Conservation (phyloP, 2,888 invertebrate genomes). For the Acanthosepion esculentum region DNA sequence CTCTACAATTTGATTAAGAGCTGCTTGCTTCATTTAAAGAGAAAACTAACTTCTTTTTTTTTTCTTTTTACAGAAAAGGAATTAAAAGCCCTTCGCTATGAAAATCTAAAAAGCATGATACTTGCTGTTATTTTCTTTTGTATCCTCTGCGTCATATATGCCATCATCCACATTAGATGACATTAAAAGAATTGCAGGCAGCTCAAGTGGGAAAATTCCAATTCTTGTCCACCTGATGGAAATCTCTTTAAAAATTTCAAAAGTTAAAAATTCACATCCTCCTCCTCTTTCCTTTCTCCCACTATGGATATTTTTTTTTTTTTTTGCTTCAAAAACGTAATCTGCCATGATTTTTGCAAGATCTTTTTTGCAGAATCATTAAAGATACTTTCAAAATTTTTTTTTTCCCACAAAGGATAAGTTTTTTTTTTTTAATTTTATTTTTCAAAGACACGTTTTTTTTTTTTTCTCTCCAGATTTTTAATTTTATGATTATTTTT, state of each 20-base stretch:
- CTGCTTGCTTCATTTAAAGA: no score
- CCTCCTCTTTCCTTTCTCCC: neutral
- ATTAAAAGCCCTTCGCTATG: slow-evolving; percentile 33
- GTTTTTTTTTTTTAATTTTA: neutral
- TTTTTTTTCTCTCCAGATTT: neutral
- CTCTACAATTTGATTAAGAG: no score
- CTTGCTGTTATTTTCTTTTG: slow-evolving; percentile 40
- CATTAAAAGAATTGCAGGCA: neutral
- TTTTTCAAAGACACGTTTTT: neutral
- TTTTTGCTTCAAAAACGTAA: neutral
- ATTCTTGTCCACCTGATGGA: neutral
- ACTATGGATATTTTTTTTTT: neutral
- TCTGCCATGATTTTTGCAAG: neutral
- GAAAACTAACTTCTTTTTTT: neutral
- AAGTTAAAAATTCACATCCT: neutral
- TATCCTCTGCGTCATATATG: slow-evolving; percentile 40
- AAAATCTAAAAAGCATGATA: slow-evolving; percentile 40
- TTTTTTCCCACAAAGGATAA: no score
- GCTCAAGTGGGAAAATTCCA: neutral
- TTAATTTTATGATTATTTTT: neutral
- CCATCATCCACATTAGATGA: slow-evolving; percentile 39
- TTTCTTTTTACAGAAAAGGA: slow-evolving; percentile 33
- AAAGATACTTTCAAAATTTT: neutral
- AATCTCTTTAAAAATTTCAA: neutral
- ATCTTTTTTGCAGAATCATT: no score